Evolutionary conservation across 2,113 vertebrate species (phyloP).

Genomic region (Psephotus haematonotus): DNA sequence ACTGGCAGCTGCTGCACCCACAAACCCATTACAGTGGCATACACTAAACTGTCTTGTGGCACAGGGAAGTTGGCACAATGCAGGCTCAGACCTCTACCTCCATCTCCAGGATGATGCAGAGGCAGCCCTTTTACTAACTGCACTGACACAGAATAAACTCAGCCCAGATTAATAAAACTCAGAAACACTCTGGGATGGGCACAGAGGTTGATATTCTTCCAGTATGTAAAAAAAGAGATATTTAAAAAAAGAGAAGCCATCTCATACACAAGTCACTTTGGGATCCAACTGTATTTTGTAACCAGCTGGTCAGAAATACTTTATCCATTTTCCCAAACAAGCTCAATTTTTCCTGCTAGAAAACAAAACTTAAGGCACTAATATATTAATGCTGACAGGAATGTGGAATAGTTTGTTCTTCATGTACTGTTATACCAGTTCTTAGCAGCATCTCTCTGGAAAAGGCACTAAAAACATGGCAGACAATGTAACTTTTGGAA

Average conservation of each 20-base stretch:
- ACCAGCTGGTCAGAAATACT: not conserved
- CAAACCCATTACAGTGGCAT: rapidly evolving
- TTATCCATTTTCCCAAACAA: not conserved
- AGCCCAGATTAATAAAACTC: not conserved
- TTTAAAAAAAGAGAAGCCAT: not conserved
- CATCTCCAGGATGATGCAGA: not conserved
- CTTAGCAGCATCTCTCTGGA: constrained; percentile 44
- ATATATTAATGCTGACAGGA: constrained; percentile 32
- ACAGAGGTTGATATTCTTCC: not conserved
- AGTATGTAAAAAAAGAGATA: not conserved
- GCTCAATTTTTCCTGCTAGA: not conserved
- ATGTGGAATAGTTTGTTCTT: constrained; percentile 32
- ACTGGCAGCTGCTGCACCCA: not conserved
- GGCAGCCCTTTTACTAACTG: not conserved
- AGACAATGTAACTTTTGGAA: not conserved
- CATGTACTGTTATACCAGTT: not conserved
- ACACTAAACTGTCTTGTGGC: not conserved
- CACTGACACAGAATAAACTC: not conserved
- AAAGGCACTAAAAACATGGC: constrained; percentile 62
- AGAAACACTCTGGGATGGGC: not conserved
- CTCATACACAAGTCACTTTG: not conserved
- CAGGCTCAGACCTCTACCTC: not conserved
- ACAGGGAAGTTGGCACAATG: not conserved
- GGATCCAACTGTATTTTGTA: not conserved
- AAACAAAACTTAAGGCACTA: constrained; percentile 68